Evolutionary conservation across 2,888 invertebrate species (phyloP), one percentile per base, ranked within the genome.

Genomic region (Aleiodes testaceus): DNA sequence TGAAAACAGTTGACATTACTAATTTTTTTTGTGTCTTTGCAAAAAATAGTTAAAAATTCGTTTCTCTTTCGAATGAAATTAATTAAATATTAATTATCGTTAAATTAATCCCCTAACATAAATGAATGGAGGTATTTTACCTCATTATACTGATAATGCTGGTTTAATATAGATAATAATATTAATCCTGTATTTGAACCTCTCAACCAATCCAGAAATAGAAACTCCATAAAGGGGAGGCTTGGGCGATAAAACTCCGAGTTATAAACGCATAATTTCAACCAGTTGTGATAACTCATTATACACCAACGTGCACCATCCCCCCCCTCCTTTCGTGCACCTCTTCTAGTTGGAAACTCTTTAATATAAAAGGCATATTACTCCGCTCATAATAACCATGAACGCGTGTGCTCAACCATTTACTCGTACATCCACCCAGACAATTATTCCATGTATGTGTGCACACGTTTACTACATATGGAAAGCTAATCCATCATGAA

Each of bases 401-500:
- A 70, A 18, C 55, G 70, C 66, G 53, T 20, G 61, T 30, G 42
- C 30, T 55, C 66, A 47, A 47, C 30, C 47, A 42, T 50, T 63
- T 55, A 69, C 52, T 76, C 75, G 73, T 72, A 72, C 73, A 69
- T 69, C 59, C 42, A 72, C 59, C 53, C 49, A 65, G 16, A 59
- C 45, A 16, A 26, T 16, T 30, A 16, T 55, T 20, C 26, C 5
- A 26, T 26, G 3, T 26, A 36, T 55, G 36, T 30, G 45, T 44
- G 11, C 36, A 36, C 44, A 61, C 9, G 7, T 45, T 45, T 14
- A 44, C 12, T 16, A 42, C 22, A 63, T 4, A 63, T 42, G 67
- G 50, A 45, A 42, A 68, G 80, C 80, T 87, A 87, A 87, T 86
- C 87, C 85, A 77, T 74, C 76, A 75, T 85, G 87, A 87, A 87